These are phyloP conservation scores for Lepidostoma basale DNA, from an alignment of 1,140 invertebrate genomes.

Conservation along the genomic window DNA sequence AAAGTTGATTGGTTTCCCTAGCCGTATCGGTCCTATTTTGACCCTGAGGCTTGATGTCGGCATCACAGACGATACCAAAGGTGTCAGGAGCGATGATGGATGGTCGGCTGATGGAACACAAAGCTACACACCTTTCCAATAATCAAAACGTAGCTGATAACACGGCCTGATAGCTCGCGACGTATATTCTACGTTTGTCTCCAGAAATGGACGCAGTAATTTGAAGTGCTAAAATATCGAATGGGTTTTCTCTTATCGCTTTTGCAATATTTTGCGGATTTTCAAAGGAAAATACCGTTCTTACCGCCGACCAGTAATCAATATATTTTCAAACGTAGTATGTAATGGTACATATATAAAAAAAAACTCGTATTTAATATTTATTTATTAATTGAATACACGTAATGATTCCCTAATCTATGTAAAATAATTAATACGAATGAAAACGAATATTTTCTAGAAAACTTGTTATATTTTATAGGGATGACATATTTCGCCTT, in stretches of 20 bases:
- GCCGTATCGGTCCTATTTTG: neutral
- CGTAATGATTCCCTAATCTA: no score
- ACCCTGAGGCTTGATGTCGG: neutral
- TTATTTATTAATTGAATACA: no score
- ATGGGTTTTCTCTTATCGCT: neutral
- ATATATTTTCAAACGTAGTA: no score
- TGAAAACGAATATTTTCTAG: no score
- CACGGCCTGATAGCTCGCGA: constrained; percentile 3
- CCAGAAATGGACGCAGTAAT: neutral
- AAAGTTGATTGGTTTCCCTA: no score
- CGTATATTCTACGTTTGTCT: neutral
- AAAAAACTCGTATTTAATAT: no score
- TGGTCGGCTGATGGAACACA: constrained; percentile 36
- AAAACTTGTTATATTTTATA: no score
- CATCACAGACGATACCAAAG: constrained; percentile 32
- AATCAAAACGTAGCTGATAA: constrained; percentile 28
- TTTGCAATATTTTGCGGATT: neutral
- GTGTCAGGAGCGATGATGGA: constrained; percentile 42
- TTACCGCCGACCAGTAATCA: neutral
- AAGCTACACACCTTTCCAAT: constrained; percentile 41
- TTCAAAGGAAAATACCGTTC: neutral
- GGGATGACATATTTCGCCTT: no score
- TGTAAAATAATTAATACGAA: no score
- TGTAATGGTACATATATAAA: no score
- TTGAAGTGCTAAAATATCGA: neutral